Percentiles rank a stretch among this genome's conserved stretches.
Conservation (phyloP, 1,140 invertebrate species). For the Sminthurides bifidus region DNA sequence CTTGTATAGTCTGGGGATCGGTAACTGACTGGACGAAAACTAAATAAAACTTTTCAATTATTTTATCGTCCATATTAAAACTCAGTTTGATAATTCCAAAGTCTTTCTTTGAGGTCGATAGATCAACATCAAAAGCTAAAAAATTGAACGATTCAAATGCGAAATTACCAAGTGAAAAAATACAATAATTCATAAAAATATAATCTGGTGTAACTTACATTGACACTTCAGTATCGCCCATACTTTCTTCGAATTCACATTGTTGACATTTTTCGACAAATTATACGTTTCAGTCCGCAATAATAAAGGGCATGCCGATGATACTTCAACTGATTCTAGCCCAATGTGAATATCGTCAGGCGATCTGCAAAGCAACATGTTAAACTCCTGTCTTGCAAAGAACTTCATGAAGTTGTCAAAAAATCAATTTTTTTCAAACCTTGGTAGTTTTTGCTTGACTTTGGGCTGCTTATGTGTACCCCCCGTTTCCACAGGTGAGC, state of each 20-base stretch:
- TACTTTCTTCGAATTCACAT: neutral
- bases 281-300: neutral
- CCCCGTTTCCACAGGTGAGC: too few relatives aligned
- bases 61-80: neutral
- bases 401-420: too few relatives aligned
- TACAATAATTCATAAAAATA: neutral
- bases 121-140: neutral
- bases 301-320: neutral
- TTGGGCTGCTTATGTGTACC: too few relatives aligned
- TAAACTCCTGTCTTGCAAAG: too few relatives aligned
- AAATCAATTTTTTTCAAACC: too few relatives aligned
- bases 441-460: too few relatives aligned
- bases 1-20: neutral
- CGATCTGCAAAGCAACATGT: neutral
- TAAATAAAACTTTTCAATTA: neutral
- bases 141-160: neutral
- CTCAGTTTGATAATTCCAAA: constrained; percentile 4
- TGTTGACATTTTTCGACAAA: neutral
- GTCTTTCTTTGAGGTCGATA: neutral
- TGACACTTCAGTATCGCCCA: neutral
- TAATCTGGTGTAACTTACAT: neutral
- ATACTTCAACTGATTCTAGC: neutral
- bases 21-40: neutral
- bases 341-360: neutral
- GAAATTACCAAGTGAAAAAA: neutral